Percentiles rank a stretch among this genome's conserved stretches.
phyloP scores from a whole-genome alignment of 2,113 vertebrate genomes.

The Rhabdornis inornatus region DNA sequence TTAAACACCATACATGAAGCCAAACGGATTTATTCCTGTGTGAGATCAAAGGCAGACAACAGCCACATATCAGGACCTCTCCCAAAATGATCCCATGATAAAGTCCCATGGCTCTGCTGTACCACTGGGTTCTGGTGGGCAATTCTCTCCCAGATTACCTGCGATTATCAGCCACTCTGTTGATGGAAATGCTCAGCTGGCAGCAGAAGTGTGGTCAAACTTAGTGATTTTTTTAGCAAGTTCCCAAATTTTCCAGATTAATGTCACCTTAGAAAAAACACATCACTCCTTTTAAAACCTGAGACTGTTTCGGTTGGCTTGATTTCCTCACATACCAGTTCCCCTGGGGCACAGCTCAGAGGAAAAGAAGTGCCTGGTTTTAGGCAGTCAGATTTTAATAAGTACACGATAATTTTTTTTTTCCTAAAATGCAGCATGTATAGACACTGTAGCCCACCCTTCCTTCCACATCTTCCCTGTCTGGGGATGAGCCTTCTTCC shows the following conservation, averaged over 20 bases:
- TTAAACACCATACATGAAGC: neutral
- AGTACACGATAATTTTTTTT: neutral
- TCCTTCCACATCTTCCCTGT: constrained; percentile 14
- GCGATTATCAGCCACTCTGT: neutral
- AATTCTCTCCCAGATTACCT: fast-evolving
- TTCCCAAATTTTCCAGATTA: neutral
- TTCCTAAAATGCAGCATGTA: neutral
- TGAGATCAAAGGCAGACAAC: neutral
- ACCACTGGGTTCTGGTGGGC: neutral
- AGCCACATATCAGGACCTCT: fast-evolving
- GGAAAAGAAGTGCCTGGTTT: neutral
- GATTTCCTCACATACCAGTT: neutral
- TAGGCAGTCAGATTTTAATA: neutral
- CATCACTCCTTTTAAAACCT: neutral
- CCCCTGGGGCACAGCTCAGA: neutral
- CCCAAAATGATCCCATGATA: neutral
- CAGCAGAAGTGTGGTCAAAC: neutral
- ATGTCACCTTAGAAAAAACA: neutral
- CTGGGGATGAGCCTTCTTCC: neutral
- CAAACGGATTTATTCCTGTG: fast-evolving
- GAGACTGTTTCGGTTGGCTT: neutral
- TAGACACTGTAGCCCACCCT: neutral
- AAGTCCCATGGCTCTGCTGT: fast-evolving
- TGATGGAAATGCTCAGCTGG: neutral
- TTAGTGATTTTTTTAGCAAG: neutral